Base-by-base conservation (phyloP, 2,888 invertebrate species). In the Lumbricus terrestris region DNA sequence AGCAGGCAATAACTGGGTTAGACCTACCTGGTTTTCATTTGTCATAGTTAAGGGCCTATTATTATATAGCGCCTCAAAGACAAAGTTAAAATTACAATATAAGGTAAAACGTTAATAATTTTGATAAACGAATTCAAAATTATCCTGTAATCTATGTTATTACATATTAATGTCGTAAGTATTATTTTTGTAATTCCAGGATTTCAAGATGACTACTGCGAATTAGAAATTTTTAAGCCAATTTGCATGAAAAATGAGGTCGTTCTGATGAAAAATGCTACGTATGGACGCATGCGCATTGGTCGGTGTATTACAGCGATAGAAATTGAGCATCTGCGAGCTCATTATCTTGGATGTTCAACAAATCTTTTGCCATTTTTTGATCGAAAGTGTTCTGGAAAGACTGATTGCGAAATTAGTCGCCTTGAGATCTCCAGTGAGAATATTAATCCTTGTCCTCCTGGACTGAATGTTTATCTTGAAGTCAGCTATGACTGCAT, bases 401-500 rank as follows among this genome's bases (percentile, higher is more conserved):
- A 82, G 33, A 82, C n/a, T 8, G 29, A 82, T 33, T 82, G 82
- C 33, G 82, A 82, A 33, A 82, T 82, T 18, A 29, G 82, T 29
- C 82, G 8, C 82, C 5, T 33, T 4, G 82, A 82, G 13, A 20
- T 82, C 29, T 82, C 82, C 82, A 20, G 11, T 33, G 82, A 82
- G 33, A 33, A 34, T 29, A 34, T 11, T n/a, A 35, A 20, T 23
- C 89, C 89, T 29, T 89, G 89, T 40, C n/a, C n/a, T 34, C 35
- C 34, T 34, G 54, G 42, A n/a, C n/a, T 89, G 33, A 89, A 40
- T 23, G 47, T 42, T 13, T 89, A 89, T 54, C 89, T 89, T 35
- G 89, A 89, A 89, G 89, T 42, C 40, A 89, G 47, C 34, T 89
- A 89, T 23, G n/a, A 20, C 40, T 89, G 89, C 54, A 40, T 89